Evolutionary conservation across 1,140 invertebrate species (phyloP), one percentile per base, ranked within the genome.

Genomic region (Euborellia annulipes): DNA sequence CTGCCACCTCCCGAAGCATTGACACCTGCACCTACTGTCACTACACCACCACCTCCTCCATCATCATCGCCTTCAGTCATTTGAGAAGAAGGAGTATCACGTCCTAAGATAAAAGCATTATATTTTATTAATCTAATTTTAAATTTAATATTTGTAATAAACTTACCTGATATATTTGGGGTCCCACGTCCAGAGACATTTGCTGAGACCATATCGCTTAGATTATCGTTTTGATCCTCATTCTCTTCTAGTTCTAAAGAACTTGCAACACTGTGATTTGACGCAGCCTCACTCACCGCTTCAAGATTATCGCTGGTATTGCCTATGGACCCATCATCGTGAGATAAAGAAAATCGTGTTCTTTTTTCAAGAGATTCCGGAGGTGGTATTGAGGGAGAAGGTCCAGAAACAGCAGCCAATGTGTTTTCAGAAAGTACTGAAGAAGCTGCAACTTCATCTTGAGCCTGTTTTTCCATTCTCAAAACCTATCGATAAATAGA

Each of bases 51-150:
- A 55, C 20, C 57, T 50, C 59, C 51, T 64, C 47, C 65, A 36
- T 68, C 65, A 47, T 77, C 76, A 48, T 83, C 82, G n/a, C 81
- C 82, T 52, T 85, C 83, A 0, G 79, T 85, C 3, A 86, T 79
- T 54, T 90, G 87, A 0, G 91, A 95, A 0, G 90, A 89, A 0
- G 93, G 92, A 1, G 92, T 97, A 61, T 96, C 92, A 0, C 92
- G 68, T 1, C 91, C 91, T 55, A 78, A 71, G 23, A 75, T 36
- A 36, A 45, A 45, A 17, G 30, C 49, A 45, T 50, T 42, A 14
- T 40, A 40, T 47, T 23, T 45, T 23, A 41, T 45, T 23, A 46
- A 42, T n/a, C 44, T 50, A 9, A 44, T 34, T 3, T 42, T n/a
- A 39, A 34, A 27, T 4, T 50, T 42, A 17, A 40, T 37, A 47